These are phyloP conservation scores for Carterocephalus palaemon DNA, from an alignment of 2,888 invertebrate species.

Conservation along the genomic window DNA sequence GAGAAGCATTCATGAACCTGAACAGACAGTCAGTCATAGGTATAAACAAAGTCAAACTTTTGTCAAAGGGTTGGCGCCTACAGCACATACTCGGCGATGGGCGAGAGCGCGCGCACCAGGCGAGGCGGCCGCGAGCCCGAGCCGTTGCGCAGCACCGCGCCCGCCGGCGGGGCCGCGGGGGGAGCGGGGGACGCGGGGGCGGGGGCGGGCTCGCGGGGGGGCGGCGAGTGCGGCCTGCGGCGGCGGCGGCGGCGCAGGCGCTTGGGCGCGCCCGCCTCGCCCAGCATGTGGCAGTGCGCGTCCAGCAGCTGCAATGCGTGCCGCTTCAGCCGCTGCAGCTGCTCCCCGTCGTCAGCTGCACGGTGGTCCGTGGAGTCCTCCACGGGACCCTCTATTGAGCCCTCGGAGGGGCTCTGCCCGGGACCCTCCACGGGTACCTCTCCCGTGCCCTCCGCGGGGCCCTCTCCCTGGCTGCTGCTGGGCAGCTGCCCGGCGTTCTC, in stretches of 20 bases:
- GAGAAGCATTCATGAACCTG: too few relatives aligned
- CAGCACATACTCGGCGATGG: not conserved
- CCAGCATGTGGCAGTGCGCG: slow-evolving; percentile 15
- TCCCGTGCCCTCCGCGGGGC: not conserved
- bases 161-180: slow-evolving; percentile 25
- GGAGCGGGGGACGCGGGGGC: slow-evolving; percentile 12
- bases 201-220: slow-evolving; percentile 16
- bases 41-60: not conserved
- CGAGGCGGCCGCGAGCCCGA: slow-evolving; percentile 9
- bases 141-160: slow-evolving; percentile 12
- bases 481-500: not conserved
- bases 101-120: slow-evolving; percentile 17
- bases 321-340: slow-evolving; percentile 34
- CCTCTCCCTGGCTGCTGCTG: not conserved
- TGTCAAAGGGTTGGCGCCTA: not conserved
- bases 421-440: slow-evolving; percentile 1
- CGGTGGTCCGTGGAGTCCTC: slow-evolving; percentile 6
- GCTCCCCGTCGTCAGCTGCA: slow-evolving; percentile 10
- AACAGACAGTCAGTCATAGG: too few relatives aligned
- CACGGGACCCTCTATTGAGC: slow-evolving; percentile 6
- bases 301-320: slow-evolving; percentile 35
- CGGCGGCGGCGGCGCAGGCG: slow-evolving; percentile 23
- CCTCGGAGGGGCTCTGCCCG: not conserved
- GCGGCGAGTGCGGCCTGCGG: slow-evolving; percentile 9
- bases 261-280: slow-evolving; percentile 17